Evolutionary conservation across 92 coral and sea anemone species (phyloP).

Genomic region (Anthopleura xanthogrammica): DNA sequence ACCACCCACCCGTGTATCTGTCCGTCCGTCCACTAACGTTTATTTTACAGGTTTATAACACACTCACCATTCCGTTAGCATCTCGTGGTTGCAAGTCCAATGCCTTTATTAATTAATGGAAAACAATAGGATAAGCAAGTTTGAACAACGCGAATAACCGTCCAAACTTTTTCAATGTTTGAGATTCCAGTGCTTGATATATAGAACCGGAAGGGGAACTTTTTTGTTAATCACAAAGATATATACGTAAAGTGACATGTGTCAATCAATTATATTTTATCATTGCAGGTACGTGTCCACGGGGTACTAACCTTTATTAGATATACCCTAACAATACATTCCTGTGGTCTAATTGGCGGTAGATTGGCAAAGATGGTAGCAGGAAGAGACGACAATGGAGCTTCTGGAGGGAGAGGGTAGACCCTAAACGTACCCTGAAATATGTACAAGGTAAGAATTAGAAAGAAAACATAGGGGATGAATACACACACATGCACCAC

Average conservation of each 20-base stretch:
- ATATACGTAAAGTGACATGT: not conserved
- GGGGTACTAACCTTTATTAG: constrained; percentile 58
- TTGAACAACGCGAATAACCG: not conserved
- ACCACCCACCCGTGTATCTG: too few species aligned
- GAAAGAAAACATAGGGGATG: not conserved
- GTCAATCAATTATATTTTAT: not conserved
- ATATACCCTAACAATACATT: constrained; percentile 80
- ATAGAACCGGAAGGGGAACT: too few species aligned
- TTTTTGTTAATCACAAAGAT: not conserved
- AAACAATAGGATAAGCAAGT: not conserved
- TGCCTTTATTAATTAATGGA: constrained; percentile 34
- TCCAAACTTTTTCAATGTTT: too few species aligned
- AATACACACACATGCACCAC: too few species aligned
- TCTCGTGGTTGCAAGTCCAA: constrained; percentile 72
- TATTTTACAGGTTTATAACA: not conserved
- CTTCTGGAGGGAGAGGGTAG: constrained; percentile 82
- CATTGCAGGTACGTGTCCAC: too few species aligned
- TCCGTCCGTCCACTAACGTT: too few species aligned
- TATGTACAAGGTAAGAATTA: not conserved
- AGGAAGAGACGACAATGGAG: constrained; percentile 51
- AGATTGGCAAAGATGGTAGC: constrained; percentile 51
- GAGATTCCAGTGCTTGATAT: too few species aligned
- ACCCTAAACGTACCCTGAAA: constrained; percentile 81
- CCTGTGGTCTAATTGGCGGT: constrained; percentile 60
- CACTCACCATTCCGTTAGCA: constrained; percentile 62